Percentiles rank a stretch among this genome's conserved stretches.
Conservation (phyloP, 1,140 invertebrate genomes). For the Caenorhabditis briggsae region DNA sequence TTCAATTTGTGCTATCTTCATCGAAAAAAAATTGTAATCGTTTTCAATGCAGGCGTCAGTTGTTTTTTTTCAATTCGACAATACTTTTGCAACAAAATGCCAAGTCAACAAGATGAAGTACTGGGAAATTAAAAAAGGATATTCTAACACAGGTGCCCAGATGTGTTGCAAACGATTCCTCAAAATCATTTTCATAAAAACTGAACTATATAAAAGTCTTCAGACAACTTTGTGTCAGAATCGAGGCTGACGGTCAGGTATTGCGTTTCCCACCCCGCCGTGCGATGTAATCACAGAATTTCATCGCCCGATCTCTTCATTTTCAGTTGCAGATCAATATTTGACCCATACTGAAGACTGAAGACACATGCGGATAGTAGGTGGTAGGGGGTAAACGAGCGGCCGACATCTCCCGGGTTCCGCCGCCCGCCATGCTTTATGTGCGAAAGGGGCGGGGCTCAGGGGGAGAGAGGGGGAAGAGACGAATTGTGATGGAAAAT, state of each 20-base stretch:
- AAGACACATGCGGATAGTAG: neutral
- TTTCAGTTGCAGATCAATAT: conserved; percentile 51
- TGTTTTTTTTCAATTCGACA: too few species aligned
- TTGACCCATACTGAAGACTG: conserved; percentile 55
- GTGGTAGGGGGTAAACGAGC: neutral
- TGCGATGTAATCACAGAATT: conserved; percentile 51
- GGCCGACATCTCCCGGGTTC: conserved; percentile 4
- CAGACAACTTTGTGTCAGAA: conserved; percentile 42
- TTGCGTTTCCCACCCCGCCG: conserved; percentile 45
- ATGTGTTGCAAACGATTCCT: too few species aligned
- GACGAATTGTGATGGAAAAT: neutral
- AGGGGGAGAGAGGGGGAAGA: neutral
- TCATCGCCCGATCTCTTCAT: conserved; percentile 61
- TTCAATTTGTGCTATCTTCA: too few species aligned
- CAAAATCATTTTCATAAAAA: too few species aligned
- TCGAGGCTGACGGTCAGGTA: conserved; percentile 32
- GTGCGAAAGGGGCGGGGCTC: neutral
- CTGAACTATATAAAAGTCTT: too few species aligned
- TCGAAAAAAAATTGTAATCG: too few species aligned
- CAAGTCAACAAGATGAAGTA: too few species aligned
- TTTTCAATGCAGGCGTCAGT: too few species aligned
- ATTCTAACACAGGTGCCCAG: too few species aligned
- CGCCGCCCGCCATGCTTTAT: conserved; percentile 2
- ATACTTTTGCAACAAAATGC: too few species aligned
- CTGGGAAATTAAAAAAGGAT: too few species aligned